Evolutionary conservation across 2,797 vertebrate genomes (phyloP).

Genomic region (Pseudomugil tenellus): DNA sequence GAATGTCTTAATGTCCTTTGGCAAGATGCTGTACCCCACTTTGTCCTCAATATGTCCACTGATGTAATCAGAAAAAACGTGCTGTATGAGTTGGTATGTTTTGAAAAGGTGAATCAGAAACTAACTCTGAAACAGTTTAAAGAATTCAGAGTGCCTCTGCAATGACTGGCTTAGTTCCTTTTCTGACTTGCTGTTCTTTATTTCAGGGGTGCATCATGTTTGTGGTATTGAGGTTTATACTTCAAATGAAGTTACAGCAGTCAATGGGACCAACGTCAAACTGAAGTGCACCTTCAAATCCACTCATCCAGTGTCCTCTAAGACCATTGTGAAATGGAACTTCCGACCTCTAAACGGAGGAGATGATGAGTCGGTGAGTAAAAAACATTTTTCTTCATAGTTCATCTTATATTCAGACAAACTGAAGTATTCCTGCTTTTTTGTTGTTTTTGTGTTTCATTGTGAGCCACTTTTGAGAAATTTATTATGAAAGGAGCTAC

Average conservation of each 20-base stretch:
- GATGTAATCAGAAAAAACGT: neutral
- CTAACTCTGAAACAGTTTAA: neutral
- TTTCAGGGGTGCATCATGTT: conserved; percentile 75
- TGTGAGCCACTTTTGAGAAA: no score
- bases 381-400: neutral
- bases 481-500: no score
- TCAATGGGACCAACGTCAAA: conserved; percentile 87
- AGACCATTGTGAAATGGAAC: conserved; percentile 85
- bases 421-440: neutral
- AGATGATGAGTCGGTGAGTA: conserved; percentile 83
- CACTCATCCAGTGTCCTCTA: conserved; percentile 49
- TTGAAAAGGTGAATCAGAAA: neutral
- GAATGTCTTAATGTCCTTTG: no score
- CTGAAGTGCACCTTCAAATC: conserved; percentile 92
- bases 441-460: no score
- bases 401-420: neutral
- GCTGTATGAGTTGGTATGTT: neutral
- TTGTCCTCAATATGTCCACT: neutral
- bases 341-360: conserved; percentile 82
- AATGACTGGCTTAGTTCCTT: neutral
- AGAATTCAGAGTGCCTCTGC: neutral
- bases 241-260: conserved; percentile 77
- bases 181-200: conserved; percentile 12
- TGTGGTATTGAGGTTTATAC: conserved; percentile 85
- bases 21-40: neutral